These are phyloP conservation scores for Sesamia inferens DNA, from an alignment of 2,888 invertebrate genomes.

Conservation along the genomic window DNA sequence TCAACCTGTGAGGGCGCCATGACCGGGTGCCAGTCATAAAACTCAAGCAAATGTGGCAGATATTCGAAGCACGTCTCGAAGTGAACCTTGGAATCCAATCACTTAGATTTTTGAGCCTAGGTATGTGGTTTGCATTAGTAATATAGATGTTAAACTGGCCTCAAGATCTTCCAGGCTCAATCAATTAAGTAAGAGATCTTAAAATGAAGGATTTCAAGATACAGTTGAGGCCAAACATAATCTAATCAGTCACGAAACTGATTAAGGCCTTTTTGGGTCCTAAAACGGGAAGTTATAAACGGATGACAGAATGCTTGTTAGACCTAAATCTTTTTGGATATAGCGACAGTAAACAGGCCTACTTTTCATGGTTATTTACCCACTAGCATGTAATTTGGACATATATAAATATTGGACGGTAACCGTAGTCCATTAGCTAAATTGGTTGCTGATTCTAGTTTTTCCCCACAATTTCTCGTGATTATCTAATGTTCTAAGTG, in stretches of 20 bases:
- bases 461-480: neutral
- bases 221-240: neutral
- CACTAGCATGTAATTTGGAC: neutral
- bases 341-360: neutral
- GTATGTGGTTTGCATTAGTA: constrained; percentile 37
- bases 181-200: neutral
- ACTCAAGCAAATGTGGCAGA: constrained; percentile 37
- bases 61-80: constrained; percentile 57
- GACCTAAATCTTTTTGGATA: neutral
- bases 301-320: neutral
- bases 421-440: neutral
- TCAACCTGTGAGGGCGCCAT: constrained; percentile 48
- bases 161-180: neutral
- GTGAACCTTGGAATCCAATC: constrained; percentile 50
- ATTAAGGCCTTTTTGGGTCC: too few relatives aligned
- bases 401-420: neutral
- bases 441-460: neutral
- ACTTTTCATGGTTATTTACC: neutral
- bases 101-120: constrained; percentile 51
- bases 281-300: neutral
- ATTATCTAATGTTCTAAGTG: neutral
- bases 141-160: constrained; percentile 15
- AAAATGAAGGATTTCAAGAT: neutral
- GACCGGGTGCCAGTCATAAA: constrained; percentile 42
- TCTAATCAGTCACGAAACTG: neutral